Conservation (phyloP, 1,140 invertebrate genomes). For the Cotesia glomerata region DNA sequence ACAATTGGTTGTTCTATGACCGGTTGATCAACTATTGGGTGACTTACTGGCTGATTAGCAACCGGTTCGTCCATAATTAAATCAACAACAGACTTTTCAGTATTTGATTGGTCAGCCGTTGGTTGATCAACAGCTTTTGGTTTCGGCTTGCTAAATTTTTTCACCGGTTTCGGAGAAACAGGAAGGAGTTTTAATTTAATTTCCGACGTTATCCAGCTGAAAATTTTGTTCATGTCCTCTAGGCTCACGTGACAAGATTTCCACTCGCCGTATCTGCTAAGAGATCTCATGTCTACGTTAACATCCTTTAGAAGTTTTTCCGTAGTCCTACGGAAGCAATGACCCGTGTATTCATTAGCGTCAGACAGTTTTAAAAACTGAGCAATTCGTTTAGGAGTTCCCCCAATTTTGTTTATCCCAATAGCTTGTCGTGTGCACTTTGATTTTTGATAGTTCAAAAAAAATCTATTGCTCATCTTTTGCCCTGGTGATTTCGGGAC, state of each 20-base stretch:
- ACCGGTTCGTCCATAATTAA: too few species aligned
- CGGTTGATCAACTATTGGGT: too few species aligned
- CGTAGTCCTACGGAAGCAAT: conserved; percentile 33
- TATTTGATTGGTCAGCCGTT: too few species aligned
- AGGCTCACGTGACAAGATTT: not conserved
- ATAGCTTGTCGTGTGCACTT: conserved; percentile 35
- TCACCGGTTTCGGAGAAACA: too few species aligned
- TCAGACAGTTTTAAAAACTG: conserved; percentile 31
- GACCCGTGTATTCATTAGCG: conserved; percentile 32
- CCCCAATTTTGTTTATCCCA: conserved; percentile 30
- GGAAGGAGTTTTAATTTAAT: too few species aligned
- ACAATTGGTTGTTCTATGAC: too few species aligned
- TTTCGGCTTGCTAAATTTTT: too few species aligned
- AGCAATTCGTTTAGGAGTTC: conserved; percentile 34
- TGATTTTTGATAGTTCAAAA: conserved; percentile 30
- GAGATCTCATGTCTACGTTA: not conserved
- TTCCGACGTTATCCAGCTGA: not conserved
- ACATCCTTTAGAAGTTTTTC: not conserved
- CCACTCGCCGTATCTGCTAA: not conserved
- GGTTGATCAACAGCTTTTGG: too few species aligned
- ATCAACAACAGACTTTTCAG: too few species aligned
- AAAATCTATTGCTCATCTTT: conserved; percentile 28
- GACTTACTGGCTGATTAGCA: too few species aligned
- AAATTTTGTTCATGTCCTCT: not conserved
- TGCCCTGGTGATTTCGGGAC: not conserved